Conservation (phyloP, 1,140 invertebrate genomes). For the Drosophila bipectinata region DNA sequence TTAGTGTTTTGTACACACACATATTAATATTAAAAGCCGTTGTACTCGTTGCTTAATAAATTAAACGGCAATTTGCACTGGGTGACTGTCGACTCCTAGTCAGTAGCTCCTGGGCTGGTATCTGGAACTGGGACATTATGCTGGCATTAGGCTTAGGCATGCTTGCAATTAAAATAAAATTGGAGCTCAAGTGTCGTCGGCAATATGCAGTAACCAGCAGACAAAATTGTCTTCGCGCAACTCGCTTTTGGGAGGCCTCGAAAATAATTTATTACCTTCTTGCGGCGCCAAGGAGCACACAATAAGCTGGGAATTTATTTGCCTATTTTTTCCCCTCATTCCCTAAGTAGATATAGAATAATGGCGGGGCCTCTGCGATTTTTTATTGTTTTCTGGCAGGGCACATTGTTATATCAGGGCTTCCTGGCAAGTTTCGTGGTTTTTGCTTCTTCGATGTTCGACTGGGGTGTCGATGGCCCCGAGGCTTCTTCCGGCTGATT, state of each 20-base stretch:
- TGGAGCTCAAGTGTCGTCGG: conserved; percentile 46
- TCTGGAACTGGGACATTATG: conserved; percentile 54
- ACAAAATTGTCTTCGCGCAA: conserved; percentile 17
- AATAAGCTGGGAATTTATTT: conserved; percentile 68
- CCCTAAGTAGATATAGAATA: neutral
- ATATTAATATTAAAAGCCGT: conserved; percentile 69
- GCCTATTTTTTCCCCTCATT: conserved; percentile 16
- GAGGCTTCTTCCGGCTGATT: conserved; percentile 36
- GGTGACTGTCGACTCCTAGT: conserved; percentile 29
- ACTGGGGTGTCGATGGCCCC: conserved; percentile 35
- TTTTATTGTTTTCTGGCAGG: conserved; percentile 1
- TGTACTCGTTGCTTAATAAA: conserved; percentile 74
- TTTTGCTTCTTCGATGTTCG: conserved; percentile 9
- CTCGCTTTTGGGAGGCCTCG: conserved; percentile 27
- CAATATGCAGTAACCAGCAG: conserved; percentile 25
- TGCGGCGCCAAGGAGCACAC: conserved; percentile 48
- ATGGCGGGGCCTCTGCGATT: neutral
- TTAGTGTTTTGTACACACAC: conserved; percentile 71
- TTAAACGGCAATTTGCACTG: conserved; percentile 81
- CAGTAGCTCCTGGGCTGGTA: conserved; percentile 18
- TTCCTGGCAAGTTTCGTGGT: neutral
- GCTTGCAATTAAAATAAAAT: conserved; percentile 78
- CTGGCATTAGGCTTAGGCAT: conserved; percentile 58
- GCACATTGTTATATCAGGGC: neutral
- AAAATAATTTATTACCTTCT: conserved; percentile 75